Conservation (phyloP, 2,113 vertebrate species). For the Numenius arquata region DNA sequence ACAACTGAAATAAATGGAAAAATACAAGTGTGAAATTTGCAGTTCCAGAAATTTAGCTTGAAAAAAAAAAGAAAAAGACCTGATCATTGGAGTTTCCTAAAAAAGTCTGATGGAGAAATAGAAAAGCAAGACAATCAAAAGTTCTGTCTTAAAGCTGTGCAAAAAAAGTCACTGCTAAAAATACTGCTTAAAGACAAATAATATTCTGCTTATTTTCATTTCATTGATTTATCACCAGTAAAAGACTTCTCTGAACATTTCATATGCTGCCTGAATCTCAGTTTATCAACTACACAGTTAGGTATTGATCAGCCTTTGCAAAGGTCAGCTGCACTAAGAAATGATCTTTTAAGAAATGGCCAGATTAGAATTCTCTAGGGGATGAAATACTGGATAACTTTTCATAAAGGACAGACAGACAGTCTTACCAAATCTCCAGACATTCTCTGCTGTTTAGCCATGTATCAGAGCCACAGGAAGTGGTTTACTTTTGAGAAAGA, state of each 20-base stretch:
- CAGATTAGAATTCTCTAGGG: neutral
- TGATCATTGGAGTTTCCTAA: neutral
- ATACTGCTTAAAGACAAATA: neutral
- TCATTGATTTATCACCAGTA: neutral
- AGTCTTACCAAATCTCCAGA: neutral
- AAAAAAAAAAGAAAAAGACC: neutral
- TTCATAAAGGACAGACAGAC: neutral
- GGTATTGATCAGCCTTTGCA: neutral
- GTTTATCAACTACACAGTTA: neutral
- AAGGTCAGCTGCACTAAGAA: neutral
- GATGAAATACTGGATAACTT: neutral
- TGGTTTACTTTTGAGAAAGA: neutral
- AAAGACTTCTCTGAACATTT: neutral
- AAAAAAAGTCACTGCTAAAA: neutral
- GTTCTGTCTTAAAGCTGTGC: neutral
- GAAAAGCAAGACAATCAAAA: neutral
- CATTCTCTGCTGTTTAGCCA: neutral
- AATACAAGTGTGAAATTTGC: neutral
- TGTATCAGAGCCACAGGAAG: neutral
- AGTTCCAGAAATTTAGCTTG: neutral
- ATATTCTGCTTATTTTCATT: neutral
- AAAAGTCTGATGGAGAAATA: neutral
- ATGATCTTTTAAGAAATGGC: neutral
- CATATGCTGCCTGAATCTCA: neutral
- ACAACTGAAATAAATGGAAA: neutral